A percentile compares a stretch with the other conserved stretches of the same genome.
phyloP scores from a whole-genome alignment of 2,113 vertebrate genomes.

The Nannospalax galili region DNA sequence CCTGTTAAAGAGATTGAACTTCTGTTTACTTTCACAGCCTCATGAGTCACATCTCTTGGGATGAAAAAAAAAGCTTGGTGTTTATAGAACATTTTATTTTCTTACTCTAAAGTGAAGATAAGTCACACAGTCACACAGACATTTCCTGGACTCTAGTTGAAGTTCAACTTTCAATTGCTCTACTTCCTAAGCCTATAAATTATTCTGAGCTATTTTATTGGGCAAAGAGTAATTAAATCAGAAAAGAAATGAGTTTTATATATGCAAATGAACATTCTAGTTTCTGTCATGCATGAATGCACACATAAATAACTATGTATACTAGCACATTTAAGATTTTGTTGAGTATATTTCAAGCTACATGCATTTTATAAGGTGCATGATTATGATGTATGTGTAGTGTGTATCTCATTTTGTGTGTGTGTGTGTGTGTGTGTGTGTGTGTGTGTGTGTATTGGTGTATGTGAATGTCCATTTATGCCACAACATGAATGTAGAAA shows the following conservation, averaged over 20 bases:
- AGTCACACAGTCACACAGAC: too few species aligned
- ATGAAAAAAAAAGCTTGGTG: not conserved
- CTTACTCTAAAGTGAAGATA: not conserved
- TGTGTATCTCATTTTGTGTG: too few species aligned
- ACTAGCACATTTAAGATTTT: too few species aligned
- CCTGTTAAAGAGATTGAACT: not conserved
- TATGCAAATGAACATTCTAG: not conserved
- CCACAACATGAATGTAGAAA: too few species aligned
- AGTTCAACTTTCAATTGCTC: not conserved
- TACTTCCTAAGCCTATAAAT: not conserved
- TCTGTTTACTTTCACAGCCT: not conserved
- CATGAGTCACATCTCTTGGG: not conserved
- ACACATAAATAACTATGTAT: too few species aligned
- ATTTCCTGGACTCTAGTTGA: not conserved
- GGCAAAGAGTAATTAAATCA: not conserved
- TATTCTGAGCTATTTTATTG: not conserved
- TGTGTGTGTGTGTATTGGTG: too few species aligned
- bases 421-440: too few species aligned
- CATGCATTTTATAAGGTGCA: not conserved
- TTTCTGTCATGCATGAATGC: too few species aligned
- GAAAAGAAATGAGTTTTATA: not conserved
- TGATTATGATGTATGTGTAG: too few species aligned
- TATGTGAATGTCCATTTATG: too few species aligned
- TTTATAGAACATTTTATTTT: not conserved
- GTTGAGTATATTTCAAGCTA: not conserved